Percentiles rank a stretch among this genome's conserved stretches.
Evolutionary conservation across 2,888 invertebrate species (phyloP).

Genomic region (Cacoxenus indagator): DNA sequence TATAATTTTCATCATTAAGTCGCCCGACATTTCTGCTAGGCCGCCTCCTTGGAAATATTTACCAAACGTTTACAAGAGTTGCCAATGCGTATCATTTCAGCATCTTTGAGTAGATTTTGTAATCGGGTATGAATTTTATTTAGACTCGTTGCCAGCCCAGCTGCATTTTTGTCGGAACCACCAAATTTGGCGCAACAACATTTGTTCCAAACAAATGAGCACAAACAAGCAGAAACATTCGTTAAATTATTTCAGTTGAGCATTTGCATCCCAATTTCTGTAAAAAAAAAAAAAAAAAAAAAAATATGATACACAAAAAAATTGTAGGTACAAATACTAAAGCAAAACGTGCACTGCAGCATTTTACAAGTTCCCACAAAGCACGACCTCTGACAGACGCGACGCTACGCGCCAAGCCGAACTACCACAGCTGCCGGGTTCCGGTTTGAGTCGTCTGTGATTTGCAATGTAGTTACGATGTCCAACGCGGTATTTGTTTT

Average conservation of each 20-base stretch:
- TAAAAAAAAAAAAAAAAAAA: not conserved
- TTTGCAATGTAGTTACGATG: constrained; percentile 26
- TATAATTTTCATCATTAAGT: too few species aligned
- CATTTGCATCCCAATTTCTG: constrained; percentile 7
- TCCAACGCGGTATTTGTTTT: not conserved
- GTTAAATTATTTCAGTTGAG: not conserved
- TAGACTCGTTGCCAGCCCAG: not conserved
- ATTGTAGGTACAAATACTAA: too few species aligned
- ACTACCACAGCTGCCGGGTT: not conserved
- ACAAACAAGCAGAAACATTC: constrained; percentile 5
- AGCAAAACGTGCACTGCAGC: constrained; percentile 28
- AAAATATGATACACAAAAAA: not conserved
- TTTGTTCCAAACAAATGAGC: constrained; percentile 14
- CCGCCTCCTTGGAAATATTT: too few species aligned
- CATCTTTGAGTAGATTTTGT: too few species aligned
- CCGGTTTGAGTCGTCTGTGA: not conserved
- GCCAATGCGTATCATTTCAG: too few species aligned
- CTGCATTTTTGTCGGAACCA: not conserved
- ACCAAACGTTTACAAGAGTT: too few species aligned
- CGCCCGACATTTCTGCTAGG: too few species aligned
- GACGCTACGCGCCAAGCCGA: not conserved
- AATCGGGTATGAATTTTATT: too few species aligned
- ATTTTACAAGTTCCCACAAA: constrained; percentile 34
- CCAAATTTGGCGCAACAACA: constrained; percentile 6
- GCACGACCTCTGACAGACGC: constrained; percentile 5